phyloP scores from a whole-genome alignment of 2,797 vertebrate species.

The Lindbergichthys nudifrons region DNA sequence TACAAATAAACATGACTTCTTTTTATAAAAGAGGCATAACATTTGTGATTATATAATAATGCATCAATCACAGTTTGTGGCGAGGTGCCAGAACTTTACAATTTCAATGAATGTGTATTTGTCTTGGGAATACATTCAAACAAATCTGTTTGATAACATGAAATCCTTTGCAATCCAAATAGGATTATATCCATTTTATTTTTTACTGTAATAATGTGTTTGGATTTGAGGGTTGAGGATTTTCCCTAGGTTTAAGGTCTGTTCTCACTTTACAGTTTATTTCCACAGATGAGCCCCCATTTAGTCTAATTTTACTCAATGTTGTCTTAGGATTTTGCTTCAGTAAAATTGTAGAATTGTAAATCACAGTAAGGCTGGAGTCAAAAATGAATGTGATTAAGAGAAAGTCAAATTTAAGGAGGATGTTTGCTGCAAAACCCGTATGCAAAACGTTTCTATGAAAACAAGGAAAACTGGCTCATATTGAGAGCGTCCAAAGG shows the following conservation, averaged over 20 bases:
- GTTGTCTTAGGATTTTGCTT: slow-evolving; percentile 23
- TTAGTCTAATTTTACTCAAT: slow-evolving; percentile 40
- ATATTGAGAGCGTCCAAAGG: not conserved
- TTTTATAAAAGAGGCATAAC: not conserved
- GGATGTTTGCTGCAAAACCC: not conserved
- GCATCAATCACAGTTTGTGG: not conserved
- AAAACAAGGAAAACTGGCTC: not conserved
- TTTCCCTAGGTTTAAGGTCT: slow-evolving; percentile 51
- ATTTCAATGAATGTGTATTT: not conserved
- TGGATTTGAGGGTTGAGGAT: slow-evolving; percentile 22
- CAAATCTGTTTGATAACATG: slow-evolving; percentile 24
- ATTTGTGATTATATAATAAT: slow-evolving; percentile 7
- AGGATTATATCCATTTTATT: slow-evolving; percentile 46
- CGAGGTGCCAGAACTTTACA: not conserved
- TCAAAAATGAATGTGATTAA: not conserved
- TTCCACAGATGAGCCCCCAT: slow-evolving; percentile 39
- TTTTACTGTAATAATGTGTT: slow-evolving; percentile 19
- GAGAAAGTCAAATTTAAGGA: not conserved
- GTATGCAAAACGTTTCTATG: no score
- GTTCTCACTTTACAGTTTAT: slow-evolving; percentile 62
- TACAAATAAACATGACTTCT: not conserved
- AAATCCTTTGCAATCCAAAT: slow-evolving; percentile 37
- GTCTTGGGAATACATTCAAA: not conserved
- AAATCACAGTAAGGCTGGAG: not conserved
- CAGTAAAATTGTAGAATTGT: not conserved